phyloP scores from a whole-genome alignment of 2,113 vertebrate species.

The Ceyx margarethae region DNA sequence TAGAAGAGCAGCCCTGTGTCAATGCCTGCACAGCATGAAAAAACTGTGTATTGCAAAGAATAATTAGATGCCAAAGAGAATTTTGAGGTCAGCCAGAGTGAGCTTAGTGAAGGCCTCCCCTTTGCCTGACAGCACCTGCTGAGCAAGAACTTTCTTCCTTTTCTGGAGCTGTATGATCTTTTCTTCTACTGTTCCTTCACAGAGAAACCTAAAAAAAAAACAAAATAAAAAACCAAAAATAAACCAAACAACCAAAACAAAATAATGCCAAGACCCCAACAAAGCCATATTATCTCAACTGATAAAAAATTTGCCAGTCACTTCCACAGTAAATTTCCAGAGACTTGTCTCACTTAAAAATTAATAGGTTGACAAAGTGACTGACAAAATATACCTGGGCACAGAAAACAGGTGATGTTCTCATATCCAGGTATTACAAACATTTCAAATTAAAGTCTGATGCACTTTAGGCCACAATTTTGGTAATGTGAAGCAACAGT shows the following conservation, averaged over 20 bases:
- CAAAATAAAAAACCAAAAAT: too few species aligned
- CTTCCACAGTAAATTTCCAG: background rate
- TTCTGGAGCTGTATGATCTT: slow-evolving; percentile 89
- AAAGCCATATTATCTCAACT: background rate
- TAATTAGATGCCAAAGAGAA: slow-evolving; percentile 84
- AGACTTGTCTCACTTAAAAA: background rate
- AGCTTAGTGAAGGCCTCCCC: slow-evolving; percentile 83
- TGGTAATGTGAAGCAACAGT: background rate
- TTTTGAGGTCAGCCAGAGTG: slow-evolving; percentile 87
- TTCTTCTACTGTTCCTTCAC: slow-evolving; percentile 91
- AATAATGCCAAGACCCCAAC: background rate
- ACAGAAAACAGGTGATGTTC: background rate
- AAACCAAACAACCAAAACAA: background rate
- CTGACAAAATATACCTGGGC: background rate
- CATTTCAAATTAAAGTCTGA: background rate
- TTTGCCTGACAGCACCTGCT: slow-evolving; percentile 88
- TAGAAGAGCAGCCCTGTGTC: background rate
- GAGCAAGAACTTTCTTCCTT: slow-evolving; percentile 91
- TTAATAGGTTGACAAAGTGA: background rate
- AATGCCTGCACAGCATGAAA: background rate
- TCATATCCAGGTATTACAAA: background rate
- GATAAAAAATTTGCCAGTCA: background rate
- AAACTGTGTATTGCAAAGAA: background rate
- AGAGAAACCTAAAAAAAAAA: slow-evolving; percentile 84
- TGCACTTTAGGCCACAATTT: background rate